Evolutionary conservation across 2,888 invertebrate genomes (phyloP).

Genomic region (Orchesellides sinensis): DNA sequence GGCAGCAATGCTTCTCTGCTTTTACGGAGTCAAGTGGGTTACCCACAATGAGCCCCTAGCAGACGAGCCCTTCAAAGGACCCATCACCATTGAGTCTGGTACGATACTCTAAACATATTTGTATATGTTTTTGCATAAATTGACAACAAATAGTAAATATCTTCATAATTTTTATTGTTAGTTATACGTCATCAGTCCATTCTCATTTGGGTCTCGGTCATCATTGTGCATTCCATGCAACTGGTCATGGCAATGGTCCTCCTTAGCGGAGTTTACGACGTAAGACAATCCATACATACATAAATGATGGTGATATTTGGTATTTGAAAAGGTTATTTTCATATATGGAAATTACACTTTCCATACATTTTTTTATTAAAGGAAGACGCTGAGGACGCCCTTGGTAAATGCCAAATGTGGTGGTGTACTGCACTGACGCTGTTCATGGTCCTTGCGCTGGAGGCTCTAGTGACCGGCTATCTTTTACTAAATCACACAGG

Average conservation of each 20-base stretch:
- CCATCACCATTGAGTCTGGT: constrained; percentile 69
- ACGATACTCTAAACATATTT: constrained; percentile 7
- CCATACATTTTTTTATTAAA: no score
- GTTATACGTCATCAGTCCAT: constrained; percentile 67
- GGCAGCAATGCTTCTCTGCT: constrained; percentile 71
- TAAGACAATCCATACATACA: constrained; percentile 22
- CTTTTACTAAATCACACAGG: constrained; percentile 59
- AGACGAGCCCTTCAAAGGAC: constrained; percentile 58
- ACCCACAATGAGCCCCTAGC: constrained; percentile 59
- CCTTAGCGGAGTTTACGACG: constrained; percentile 68
- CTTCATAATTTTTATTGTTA: constrained; percentile 8
- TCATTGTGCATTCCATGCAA: constrained; percentile 69
- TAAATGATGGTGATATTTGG: no score
- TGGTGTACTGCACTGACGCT: constrained; percentile 68
- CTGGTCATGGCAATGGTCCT: constrained; percentile 68
- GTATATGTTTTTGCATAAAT: not conserved
- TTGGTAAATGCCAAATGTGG: constrained; percentile 72
- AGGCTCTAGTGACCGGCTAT: constrained; percentile 62
- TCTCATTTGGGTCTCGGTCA: constrained; percentile 66
- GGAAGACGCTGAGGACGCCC: constrained; percentile 69
- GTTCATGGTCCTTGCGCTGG: constrained; percentile 65
- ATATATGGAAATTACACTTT: no score
- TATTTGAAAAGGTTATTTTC: no score
- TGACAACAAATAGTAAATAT: not conserved
- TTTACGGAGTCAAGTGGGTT: constrained; percentile 68